phyloP scores from a whole-genome alignment of 2,113 vertebrate genomes.

The Crotalus horridus region DNA sequence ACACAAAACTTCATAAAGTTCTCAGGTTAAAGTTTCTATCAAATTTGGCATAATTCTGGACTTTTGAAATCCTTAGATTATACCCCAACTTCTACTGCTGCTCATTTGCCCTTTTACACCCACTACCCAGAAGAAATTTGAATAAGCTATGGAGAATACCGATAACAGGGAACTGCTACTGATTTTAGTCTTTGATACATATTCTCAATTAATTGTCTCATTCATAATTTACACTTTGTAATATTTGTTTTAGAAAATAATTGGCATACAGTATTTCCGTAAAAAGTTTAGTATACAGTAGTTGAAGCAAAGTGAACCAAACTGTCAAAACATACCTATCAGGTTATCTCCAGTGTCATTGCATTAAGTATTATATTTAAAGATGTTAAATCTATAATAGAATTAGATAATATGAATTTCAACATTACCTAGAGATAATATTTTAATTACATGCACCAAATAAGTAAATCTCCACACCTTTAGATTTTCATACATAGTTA shows the following conservation, averaged over 20 bases:
- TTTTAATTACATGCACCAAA: not conserved
- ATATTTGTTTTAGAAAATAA: not conserved
- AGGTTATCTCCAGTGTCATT: not conserved
- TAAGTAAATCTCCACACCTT: not conserved
- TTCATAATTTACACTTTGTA: not conserved
- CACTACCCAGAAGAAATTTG: not conserved
- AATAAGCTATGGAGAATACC: not conserved
- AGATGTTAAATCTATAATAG: not conserved
- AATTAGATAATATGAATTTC: not conserved
- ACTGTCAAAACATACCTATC: constrained; percentile 3
- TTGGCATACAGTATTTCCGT: not conserved
- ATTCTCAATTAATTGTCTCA: not conserved
- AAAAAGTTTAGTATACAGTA: not conserved
- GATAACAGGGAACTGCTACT: not conserved
- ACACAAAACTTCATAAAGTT: not conserved
- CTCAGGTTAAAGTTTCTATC: not conserved
- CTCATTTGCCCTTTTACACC: not conserved
- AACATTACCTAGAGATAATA: not conserved
- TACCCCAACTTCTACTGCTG: not conserved
- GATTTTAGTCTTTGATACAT: not conserved
- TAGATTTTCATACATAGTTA: not conserved
- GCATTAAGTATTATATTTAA: not conserved
- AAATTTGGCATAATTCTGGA: not conserved
- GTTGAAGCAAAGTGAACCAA: not conserved
- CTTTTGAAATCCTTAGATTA: not conserved